phyloP scores from a whole-genome alignment of 2,888 invertebrate species.

The Arctia plantaginis region DNA sequence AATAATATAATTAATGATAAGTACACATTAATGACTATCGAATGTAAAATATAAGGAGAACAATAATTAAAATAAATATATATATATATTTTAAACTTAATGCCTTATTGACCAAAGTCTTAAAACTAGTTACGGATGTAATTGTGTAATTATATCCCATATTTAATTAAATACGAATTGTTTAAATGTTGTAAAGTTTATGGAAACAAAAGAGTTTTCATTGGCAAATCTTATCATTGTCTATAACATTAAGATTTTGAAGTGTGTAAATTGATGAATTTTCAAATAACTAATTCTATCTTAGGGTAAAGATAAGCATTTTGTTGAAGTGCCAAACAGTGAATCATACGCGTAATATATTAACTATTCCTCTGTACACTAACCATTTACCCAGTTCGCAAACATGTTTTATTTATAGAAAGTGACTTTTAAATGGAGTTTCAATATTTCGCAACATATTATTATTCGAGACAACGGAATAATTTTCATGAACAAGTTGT shows the following conservation, averaged over 20 bases:
- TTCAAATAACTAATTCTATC: conserved; percentile 65
- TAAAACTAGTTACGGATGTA: conserved; percentile 84
- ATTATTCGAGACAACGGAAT: conserved; percentile 28
- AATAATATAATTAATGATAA: conserved; percentile 74
- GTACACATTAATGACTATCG: conserved; percentile 74
- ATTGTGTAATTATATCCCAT: conserved; percentile 77
- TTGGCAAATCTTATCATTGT: conserved; percentile 77
- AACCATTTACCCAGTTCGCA: conserved; percentile 35
- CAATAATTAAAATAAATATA: conserved; percentile 84
- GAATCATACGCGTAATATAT: conserved; percentile 39
- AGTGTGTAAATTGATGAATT: conserved; percentile 58
- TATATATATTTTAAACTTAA: conserved; percentile 86
- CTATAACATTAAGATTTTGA: conserved; percentile 67
- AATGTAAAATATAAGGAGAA: conserved; percentile 82
- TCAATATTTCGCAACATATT: neutral
- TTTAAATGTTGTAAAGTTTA: conserved; percentile 85
- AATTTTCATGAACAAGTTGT: conserved; percentile 18
- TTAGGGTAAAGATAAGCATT: conserved; percentile 54
- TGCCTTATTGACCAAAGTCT: conserved; percentile 87
- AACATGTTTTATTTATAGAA: conserved; percentile 10
- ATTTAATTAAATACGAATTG: conserved; percentile 75
- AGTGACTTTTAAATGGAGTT: neutral
- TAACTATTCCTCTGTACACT: conserved; percentile 30
- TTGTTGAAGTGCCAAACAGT: conserved; percentile 59
- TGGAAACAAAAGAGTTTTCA: conserved; percentile 73